phyloP scores from a whole-genome alignment of 53 echinoderm and acorn worm genomes.

The Astropecten irregularis region DNA sequence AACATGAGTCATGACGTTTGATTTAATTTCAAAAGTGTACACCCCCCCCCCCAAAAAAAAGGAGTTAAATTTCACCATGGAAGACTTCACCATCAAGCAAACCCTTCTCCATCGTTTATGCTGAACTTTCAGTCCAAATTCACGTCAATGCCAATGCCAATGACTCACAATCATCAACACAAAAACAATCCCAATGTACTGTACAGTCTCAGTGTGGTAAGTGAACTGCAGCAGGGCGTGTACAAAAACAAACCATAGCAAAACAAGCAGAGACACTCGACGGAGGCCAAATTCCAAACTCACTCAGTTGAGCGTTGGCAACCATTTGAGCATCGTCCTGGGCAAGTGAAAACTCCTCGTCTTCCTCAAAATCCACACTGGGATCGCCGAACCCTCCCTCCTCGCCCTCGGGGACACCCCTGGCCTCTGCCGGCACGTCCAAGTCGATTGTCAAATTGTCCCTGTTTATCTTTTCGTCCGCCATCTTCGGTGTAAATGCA shows the following conservation, averaged over 20 bases:
- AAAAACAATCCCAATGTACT: too few species aligned
- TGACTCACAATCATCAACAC: too few species aligned
- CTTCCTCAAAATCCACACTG: slow-evolving; percentile 30
- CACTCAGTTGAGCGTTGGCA: slow-evolving; percentile 59
- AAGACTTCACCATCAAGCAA: too few species aligned
- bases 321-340: slow-evolving; percentile 47
- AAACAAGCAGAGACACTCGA: background rate
- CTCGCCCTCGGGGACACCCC: slow-evolving; percentile 32
- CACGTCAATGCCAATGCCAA: too few species aligned
- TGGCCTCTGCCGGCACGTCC: slow-evolving; percentile 35
- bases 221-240: too few species aligned
- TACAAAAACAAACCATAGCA: background rate
- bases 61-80: too few species aligned
- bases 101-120: too few species aligned
- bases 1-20: too few species aligned
- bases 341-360: slow-evolving; percentile 39
- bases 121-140: too few species aligned
- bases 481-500: background rate
- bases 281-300: background rate
- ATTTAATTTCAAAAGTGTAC: too few species aligned
- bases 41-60: too few species aligned
- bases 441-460: slow-evolving; percentile 45
- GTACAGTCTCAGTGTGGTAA: too few species aligned
- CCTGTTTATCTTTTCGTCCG: slow-evolving; percentile 41
- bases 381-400: slow-evolving; percentile 11